Base-by-base conservation (phyloP, 1,140 invertebrate species). In the Armadillidium nasatum region DNA sequence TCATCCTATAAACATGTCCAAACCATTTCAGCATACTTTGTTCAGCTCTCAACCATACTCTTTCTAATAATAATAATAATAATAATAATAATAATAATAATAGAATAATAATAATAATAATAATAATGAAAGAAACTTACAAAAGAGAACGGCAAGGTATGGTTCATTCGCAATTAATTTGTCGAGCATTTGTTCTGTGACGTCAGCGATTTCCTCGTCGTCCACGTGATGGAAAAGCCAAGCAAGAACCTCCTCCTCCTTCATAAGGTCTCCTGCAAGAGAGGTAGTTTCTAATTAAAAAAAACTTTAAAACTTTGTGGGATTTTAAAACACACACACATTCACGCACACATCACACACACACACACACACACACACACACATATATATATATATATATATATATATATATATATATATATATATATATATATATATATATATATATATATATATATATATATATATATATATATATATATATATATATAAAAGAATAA, bases 121-220 rank as follows among this genome's bases (percentile, higher is more conserved):
- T 33, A 6, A 33, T 33, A 6, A 33, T 33, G 33, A 33, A 3
- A 33, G 6, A 33, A 71, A 82, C 80, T 82, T 71, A 94, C 93
- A 95, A 85, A 95, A 95, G 76, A 95, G 86, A 74, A 94, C 94
- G 74, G 93, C 93, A 79, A 96, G 92, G 83, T 93, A 90, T 0
- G 89, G 89, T 89, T 93, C 93, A 87, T 94, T 94, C 74, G 91
- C 89, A 82, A 97, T 92, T 74, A 97, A 90, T 83, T 95, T 90
- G 83, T 96, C 93, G 68, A 97, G 87, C 94, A 96, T 96, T 87
- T 96, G 94, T 84, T 95, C 92, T 44, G 94, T 96, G 54, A 97
- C 91, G 82, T 95, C 93, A 87, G 96, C 94, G 82, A 97, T 97
- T 86, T 96, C 92, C 85, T 96, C 94, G 81, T 88, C 91, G 82